A percentile compares a stretch with the other conserved stretches of the same genome.
Evolutionary conservation across 2,888 invertebrate species (phyloP).

Genomic region (Smittia sp.): DNA sequence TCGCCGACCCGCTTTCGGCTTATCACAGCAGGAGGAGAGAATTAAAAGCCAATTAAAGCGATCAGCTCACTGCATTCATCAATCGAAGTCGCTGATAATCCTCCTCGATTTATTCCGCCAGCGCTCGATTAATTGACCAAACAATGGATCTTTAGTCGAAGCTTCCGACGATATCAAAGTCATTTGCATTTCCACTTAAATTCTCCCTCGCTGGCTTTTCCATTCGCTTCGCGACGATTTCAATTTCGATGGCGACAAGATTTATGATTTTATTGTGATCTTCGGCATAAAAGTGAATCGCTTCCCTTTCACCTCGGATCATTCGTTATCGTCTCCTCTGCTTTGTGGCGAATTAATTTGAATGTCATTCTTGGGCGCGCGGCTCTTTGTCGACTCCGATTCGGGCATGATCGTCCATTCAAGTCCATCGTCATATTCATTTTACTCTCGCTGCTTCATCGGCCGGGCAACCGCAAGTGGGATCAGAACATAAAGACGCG

Average conservation of each 20-base stretch:
- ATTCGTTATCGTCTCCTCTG: not conserved
- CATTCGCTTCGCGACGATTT: not conserved
- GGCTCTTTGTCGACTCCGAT: not conserved
- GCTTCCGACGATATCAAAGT: not conserved
- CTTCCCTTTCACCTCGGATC: not conserved
- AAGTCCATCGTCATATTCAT: not conserved
- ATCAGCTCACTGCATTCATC: not conserved
- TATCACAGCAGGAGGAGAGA: not conserved
- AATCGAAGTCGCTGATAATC: slow-evolving; percentile 8
- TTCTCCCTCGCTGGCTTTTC: not conserved
- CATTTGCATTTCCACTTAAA: not conserved
- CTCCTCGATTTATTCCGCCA: not conserved
- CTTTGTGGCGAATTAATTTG: not conserved
- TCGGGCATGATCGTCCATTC: not conserved
- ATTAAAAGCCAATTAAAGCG: slow-evolving; percentile 3
- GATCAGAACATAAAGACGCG: not conserved
- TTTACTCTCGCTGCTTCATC: not conserved
- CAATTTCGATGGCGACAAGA: slow-evolving; percentile 2
- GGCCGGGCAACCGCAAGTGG: not conserved
- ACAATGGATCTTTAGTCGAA: not conserved
- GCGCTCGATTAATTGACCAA: slow-evolving; percentile 1
- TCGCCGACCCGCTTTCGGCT: not conserved
- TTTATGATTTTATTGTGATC: slow-evolving; percentile 18
- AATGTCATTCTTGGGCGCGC: not conserved
- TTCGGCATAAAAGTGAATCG: slow-evolving; percentile 3